Conservation (phyloP, 2,888 invertebrate genomes). For the Crossocerus cetratus region DNA sequence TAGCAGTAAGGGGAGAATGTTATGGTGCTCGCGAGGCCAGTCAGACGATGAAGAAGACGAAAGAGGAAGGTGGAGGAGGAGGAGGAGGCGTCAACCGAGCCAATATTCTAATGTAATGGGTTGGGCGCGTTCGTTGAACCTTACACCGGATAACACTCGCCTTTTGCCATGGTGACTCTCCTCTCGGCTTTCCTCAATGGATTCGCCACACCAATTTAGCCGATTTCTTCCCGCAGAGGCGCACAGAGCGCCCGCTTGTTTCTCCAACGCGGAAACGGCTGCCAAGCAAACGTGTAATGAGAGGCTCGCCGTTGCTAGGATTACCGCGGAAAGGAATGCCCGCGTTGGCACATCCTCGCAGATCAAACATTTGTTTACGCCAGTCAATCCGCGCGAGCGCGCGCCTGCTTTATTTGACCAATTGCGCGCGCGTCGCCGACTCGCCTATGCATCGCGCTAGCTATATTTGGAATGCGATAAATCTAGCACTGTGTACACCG, state of each 20-base stretch:
- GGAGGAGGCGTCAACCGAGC: conserved; percentile 63
- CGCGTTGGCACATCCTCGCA: background rate
- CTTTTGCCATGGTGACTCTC: conserved; percentile 35
- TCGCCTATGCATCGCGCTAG: too few relatives aligned
- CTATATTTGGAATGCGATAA: too few relatives aligned
- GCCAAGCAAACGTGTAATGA: too few relatives aligned
- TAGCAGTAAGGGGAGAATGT: too few relatives aligned
- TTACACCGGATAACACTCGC: conserved; percentile 54
- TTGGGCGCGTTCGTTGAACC: conserved; percentile 70
- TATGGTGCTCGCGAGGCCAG: background rate
- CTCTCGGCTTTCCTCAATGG: conserved; percentile 41
- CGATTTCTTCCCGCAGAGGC: too few relatives aligned
- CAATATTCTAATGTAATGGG: conserved; percentile 71
- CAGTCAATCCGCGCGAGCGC: background rate
- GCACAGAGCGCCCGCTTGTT: too few relatives aligned
- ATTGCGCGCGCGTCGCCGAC: conserved; percentile 12
- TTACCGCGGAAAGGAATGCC: background rate
- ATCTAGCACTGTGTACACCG: too few relatives aligned
- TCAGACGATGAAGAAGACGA: conserved; percentile 10
- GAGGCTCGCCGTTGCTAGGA: too few relatives aligned
- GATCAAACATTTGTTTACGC: too few relatives aligned
- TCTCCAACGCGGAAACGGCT: too few relatives aligned
- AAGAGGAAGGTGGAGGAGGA: conserved; percentile 44
- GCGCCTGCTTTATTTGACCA: conserved; percentile 20
- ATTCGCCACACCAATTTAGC: conserved; percentile 14